Percentiles rank a stretch among this genome's conserved stretches.
These are phyloP conservation scores for Pardosa pseudoannulata DNA, from an alignment of 2,888 invertebrate species.

Conservation along the genomic window DNA sequence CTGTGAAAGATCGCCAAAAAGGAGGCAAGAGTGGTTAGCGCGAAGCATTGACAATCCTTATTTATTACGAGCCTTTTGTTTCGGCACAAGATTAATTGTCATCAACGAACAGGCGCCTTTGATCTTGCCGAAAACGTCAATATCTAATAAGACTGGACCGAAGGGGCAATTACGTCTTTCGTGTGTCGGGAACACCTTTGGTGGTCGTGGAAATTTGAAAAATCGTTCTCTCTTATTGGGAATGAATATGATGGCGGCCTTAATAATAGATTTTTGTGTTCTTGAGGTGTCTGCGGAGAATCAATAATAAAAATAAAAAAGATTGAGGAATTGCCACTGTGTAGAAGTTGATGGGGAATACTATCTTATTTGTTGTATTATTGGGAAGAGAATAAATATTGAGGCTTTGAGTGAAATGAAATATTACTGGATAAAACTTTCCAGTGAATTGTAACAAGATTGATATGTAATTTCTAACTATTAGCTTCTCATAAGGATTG, in stretches of 20 bases:
- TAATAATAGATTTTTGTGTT: constrained; percentile 17
- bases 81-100: constrained; percentile 66
- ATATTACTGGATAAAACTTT: too few relatives aligned
- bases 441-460: too few relatives aligned
- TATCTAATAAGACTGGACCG: constrained; percentile 45
- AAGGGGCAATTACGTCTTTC: constrained; percentile 54
- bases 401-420: too few relatives aligned
- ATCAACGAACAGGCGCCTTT: constrained; percentile 47
- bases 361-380: too few relatives aligned
- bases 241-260: constrained; percentile 16
- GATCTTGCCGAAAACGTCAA: constrained; percentile 70
- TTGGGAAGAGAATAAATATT: too few relatives aligned
- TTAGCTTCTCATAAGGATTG: too few relatives aligned
- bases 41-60: constrained; percentile 64
- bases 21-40: too few relatives aligned
- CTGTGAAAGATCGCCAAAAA: too few relatives aligned
- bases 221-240: constrained; percentile 36
- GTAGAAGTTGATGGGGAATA: too few relatives aligned
- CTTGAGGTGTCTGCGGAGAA: constrained; percentile 6
- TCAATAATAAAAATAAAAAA: background rate
- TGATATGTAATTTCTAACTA: too few relatives aligned
- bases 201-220: constrained; percentile 68
- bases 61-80: constrained; percentile 62
- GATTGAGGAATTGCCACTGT: background rate
- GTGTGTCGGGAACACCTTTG: constrained; percentile 45